Evolutionary conservation across 2,888 invertebrate genomes (phyloP), one percentile per base, ranked within the genome.

Genomic region (Ommatoiulus sabulosus): DNA sequence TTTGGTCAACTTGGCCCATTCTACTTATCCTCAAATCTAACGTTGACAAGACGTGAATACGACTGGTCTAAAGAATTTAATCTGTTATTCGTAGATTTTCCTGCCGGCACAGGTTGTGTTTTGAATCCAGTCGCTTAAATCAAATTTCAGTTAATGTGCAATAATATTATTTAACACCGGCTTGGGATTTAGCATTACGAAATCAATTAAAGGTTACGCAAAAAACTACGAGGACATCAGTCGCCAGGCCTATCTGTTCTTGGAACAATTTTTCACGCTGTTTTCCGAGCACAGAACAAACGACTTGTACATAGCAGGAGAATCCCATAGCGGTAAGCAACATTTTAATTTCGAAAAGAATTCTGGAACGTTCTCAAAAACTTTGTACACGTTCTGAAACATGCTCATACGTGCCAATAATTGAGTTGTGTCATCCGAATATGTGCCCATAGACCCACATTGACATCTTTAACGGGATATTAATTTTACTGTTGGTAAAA

Each of bases 201-300:
- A 35, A 20, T 80, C 35, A 15, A 12, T 44, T 20, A 84, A 84
- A 10, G 44, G 20, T n/a, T 84, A 84, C n/a, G 84, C 84, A 3
- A 84, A 84, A 84, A 84, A 5, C 44, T 12, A 84, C 15, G 84
- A 35, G 44, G 84, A 84, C 35, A 44, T 84, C 4, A 20, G 84
- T 10, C 84, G 44, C 12, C 84, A 84, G 44, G 44, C 7, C n/a
- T 84, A 43, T 44, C 35, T 12, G 44, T 84, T 84, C n/a, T 43
- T 44, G 10, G 12, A 35, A 15, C 35, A 43, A n/a, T 84, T 84
- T 84, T 84, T 84, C 44, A 84, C 35, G 4, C n/a, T 84, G 84
- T 84, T 84, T 84, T 44, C 84, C 44, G 84, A 84, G 17, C 84
- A 43, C 44, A 35, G 44, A 44, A 43, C 84, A 84, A 84, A 84